Evolutionary conservation across 2,113 vertebrate species (phyloP), one percentile per base, ranked within the genome.

Genomic region (Aphyosemion australe): DNA sequence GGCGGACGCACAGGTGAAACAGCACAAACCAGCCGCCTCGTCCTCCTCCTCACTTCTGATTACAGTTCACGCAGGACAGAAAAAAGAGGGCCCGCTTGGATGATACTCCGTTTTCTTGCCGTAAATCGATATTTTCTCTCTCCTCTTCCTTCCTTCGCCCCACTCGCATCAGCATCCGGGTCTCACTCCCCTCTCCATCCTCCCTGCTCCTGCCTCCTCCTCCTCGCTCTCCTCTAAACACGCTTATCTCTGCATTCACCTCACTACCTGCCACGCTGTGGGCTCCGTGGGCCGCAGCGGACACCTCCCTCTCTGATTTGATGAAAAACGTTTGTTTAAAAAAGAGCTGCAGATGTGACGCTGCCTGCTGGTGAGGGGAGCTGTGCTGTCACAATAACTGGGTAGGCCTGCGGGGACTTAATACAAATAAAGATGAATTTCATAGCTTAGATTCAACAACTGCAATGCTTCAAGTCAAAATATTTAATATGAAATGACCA

Each of bases 81-180:
- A 18, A 64, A 54, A 77, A 65, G 6, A 37, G 18, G 34, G 79
- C 74, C 78, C 26, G 65, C 73, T 78, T 32, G 73, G 69, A 62
- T 83, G 72, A 75, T 50, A 61, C 72, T 84, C 77, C 82, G 60
- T 75, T 86, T 89, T 88, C 84, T 88, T 91, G 88, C 86, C 86
- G 88, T 88, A 92, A 92, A 92, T 87, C 89, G 89, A 87, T 91
- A 88, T 90, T 90, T 91, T 88, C 88, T 85, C 83, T 84, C 86
- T 58, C 84, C 83, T 87, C 86, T 89, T 87, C 82, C 82, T 88
- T 89, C 84, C 75, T 78, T 87, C 88, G 87, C 71, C 88, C 89
- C 86, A 76, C 86, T 89, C 88, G 89, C 91, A 92, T 90, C 84
- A 87, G 83, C 84, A 89, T 89, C 85, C 86, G 80, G 88, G 82